A percentile compares a stretch with the other conserved stretches of the same genome.
Evolutionary conservation across 2,888 invertebrate genomes (phyloP).

Genomic region (Diachrysia chrysitis): DNA sequence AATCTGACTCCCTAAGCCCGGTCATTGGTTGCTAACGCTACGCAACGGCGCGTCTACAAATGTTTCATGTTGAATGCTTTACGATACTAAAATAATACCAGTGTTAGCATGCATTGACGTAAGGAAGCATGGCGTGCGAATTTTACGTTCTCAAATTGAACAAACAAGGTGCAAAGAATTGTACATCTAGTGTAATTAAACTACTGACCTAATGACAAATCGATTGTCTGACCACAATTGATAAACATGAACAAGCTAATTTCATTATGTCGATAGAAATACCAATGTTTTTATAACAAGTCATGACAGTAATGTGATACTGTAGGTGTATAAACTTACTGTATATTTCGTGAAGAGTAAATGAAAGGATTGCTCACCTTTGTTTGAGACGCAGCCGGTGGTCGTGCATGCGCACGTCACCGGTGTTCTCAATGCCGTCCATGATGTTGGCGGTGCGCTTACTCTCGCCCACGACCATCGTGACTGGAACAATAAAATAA

Average conservation of each 20-base stretch:
- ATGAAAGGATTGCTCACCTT: slow-evolving; percentile 88
- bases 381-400: slow-evolving; percentile 96
- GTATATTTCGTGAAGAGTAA: slow-evolving; percentile 11
- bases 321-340: background rate
- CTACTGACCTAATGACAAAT: slow-evolving; percentile 10
- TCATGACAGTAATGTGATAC: background rate
- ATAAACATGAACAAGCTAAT: slow-evolving; percentile 13
- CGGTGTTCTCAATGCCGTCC: slow-evolving; percentile 97
- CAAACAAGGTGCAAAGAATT: slow-evolving; percentile 36
- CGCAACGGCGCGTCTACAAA: slow-evolving; percentile 44
- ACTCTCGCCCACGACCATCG: slow-evolving; percentile 95
- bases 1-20: slow-evolving; percentile 73
- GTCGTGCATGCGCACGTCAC: slow-evolving; percentile 96
- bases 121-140: slow-evolving; percentile 49
- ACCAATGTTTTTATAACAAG: background rate
- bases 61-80: slow-evolving; percentile 54
- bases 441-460: slow-evolving; percentile 93
- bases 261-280: slow-evolving; percentile 1
- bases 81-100: slow-evolving; percentile 62
- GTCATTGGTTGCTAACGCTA: slow-evolving; percentile 67
- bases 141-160: slow-evolving; percentile 45
- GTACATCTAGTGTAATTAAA: slow-evolving; percentile 10
- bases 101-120: slow-evolving; percentile 58
- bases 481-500: slow-evolving; percentile 79
- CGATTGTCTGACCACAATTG: slow-evolving; percentile 8